Evolutionary conservation across 2,113 vertebrate species (phyloP).

Genomic region (Tinamus guttatus): DNA sequence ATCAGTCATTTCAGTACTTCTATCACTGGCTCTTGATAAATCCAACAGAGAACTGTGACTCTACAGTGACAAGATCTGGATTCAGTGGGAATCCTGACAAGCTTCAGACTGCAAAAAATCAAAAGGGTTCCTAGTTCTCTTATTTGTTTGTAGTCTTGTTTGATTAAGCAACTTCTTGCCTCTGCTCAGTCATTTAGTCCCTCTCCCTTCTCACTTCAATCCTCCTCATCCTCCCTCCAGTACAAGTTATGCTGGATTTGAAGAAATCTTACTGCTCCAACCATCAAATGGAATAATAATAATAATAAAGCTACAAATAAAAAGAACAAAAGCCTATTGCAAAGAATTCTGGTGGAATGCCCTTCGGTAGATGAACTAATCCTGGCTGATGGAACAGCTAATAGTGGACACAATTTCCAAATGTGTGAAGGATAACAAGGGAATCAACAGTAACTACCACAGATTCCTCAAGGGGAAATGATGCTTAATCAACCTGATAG

Average conservation of each 20-base stretch:
- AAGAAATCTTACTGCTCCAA: not conserved
- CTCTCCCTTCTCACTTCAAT: not conserved
- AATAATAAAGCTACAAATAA: not conserved
- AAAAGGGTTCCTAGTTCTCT: not conserved
- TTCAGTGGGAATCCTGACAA: not conserved
- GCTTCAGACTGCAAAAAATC: not conserved
- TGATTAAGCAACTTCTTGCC: not conserved
- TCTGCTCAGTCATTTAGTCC: not conserved
- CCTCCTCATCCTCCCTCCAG: accelerated
- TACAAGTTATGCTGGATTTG: not conserved
- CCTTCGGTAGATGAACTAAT: too few species aligned
- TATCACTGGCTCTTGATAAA: not conserved
- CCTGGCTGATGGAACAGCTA: not conserved
- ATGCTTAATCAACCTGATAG: too few species aligned
- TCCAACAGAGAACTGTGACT: not conserved
- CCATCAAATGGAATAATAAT: not conserved
- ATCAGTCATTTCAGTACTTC: not conserved
- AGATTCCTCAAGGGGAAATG: too few species aligned
- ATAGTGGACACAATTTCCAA: too few species aligned
- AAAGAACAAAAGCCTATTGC: not conserved
- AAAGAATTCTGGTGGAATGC: not conserved
- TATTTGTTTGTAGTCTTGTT: not conserved
- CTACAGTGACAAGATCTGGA: not conserved
- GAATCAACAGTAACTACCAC: too few species aligned
- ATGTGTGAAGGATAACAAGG: too few species aligned